phyloP scores from a whole-genome alignment of 2,113 vertebrate genomes.

The Gymnocephalus cernua region DNA sequence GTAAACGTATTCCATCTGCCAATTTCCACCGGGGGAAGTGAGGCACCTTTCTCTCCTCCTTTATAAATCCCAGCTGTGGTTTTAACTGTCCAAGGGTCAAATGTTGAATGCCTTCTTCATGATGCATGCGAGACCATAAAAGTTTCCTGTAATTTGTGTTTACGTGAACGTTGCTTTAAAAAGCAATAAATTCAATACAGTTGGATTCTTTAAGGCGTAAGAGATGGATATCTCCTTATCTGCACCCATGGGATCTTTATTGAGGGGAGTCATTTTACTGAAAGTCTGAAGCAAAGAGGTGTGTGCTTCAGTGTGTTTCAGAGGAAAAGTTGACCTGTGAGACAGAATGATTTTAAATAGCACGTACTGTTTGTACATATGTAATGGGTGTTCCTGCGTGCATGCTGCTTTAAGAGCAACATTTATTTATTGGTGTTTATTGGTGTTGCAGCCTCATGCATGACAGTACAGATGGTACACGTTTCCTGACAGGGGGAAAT shows the following conservation, averaged over 20 bases:
- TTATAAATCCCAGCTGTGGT: constrained; percentile 83
- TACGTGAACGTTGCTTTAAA: constrained; percentile 70
- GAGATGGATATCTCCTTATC: constrained; percentile 50
- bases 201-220: constrained; percentile 13
- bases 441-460: background rate
- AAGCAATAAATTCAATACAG: constrained; percentile 62
- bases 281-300: background rate
- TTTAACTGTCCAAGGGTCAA: constrained; percentile 75
- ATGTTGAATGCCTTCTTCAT: constrained; percentile 79
- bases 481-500: constrained; percentile 72
- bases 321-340: background rate
- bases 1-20: constrained; percentile 75
- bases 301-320: constrained; percentile 4
- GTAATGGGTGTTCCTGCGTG: constrained; percentile 5
- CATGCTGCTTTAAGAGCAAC: constrained; percentile 18
- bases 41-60: constrained; percentile 73
- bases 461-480: constrained; percentile 72
- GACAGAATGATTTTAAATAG: background rate
- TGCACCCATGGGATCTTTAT: constrained; percentile 25
- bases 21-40: constrained; percentile 60
- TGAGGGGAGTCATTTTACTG: constrained; percentile 17
- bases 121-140: constrained; percentile 74
- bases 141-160: constrained; percentile 76
- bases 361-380: background rate
- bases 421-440: constrained; percentile 38